These are phyloP conservation scores for Drosophila koepferae DNA, from an alignment of 2,888 invertebrate genomes.

Conservation along the genomic window DNA sequence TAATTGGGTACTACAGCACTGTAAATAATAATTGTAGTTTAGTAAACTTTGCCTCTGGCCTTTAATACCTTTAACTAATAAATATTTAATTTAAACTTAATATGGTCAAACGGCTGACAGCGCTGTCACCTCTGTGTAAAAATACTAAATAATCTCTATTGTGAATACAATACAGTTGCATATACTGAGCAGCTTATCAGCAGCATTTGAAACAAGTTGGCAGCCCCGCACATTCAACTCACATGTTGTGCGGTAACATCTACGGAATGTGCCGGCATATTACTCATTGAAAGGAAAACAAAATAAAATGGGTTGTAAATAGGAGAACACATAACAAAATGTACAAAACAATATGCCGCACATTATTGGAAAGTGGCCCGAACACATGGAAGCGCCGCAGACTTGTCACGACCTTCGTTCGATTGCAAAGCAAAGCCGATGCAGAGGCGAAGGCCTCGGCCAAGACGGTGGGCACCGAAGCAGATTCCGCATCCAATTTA, in stretches of 20 bases:
- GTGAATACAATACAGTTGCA: neutral
- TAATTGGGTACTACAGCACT: neutral
- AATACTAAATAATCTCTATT: neutral
- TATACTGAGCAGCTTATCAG: neutral
- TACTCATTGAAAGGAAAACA: constrained; percentile 8
- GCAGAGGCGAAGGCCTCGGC: neutral
- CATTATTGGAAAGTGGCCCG: constrained; percentile 21
- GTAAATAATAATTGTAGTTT: neutral
- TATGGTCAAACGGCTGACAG: constrained; percentile 19
- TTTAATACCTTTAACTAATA: constrained; percentile 1
- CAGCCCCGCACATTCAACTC: constrained; percentile 22
- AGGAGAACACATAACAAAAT: constrained; percentile 14
- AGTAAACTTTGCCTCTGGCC: neutral
- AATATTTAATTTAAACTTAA: constrained; percentile 21
- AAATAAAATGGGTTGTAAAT: constrained; percentile 31
- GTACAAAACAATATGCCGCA: constrained; percentile 44
- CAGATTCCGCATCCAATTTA: neutral
- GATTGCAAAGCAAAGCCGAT: neutral
- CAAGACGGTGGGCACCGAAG: neutral
- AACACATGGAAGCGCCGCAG: constrained; percentile 32
- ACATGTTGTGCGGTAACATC: constrained; percentile 70
- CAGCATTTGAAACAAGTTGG: constrained; percentile 12
- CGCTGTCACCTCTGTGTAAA: constrained; percentile 15
- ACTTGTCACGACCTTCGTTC: constrained; percentile 29
- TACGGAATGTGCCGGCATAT: constrained; percentile 45